Base-by-base conservation (phyloP, 2,888 invertebrate species). In the Herminia tarsipennalis region DNA sequence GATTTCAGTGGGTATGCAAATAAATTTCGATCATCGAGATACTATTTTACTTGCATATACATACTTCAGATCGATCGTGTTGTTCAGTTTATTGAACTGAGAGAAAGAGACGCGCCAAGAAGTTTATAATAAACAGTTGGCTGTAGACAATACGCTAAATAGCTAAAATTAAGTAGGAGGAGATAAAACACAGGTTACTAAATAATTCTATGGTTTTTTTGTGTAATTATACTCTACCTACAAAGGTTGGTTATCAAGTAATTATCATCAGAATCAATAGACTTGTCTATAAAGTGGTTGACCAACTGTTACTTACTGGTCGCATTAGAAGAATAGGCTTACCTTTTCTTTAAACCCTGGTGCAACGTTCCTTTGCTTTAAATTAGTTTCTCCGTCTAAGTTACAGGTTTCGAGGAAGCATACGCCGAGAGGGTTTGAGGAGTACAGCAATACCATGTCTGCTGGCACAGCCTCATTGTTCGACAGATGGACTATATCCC, bases 391-490 rank as follows among this genome's bases (percentile, higher is more conserved):
- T 5, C 99, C 99, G 77, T 99, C 99, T 74, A 99, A 92, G 88
- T 99, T 98, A 77, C 98, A 97, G 0, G 99, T 99, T 86, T 99
- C 99, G 61, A 99, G 94, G 87, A 97, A 98, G 79, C 98, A 98
- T 46, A 96, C 92, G 27, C 98, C 98, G 74, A 95, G 93, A 5
- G 95, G 93, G 87, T 97, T 98, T 71, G 98, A 97, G 43, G 97
- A 96, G 70, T 96, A 94, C 51, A 99, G 92, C 45, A 99, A 89
- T 50, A 99, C 92, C 76, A 99, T 95, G 85, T 99, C 99, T 0
- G 99, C 99, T 20, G 99, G 99, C 56, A 99, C 97, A 40, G 97
- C 94, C 92, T 99, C 98, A 92, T 99, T 98, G 92, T 98, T 98
- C 30, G 98, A 98, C 70, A 99, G 92, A 87, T 98, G 98, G 34